phyloP scores from a whole-genome alignment of 2,888 invertebrate species.

The Alcis repandata region DNA sequence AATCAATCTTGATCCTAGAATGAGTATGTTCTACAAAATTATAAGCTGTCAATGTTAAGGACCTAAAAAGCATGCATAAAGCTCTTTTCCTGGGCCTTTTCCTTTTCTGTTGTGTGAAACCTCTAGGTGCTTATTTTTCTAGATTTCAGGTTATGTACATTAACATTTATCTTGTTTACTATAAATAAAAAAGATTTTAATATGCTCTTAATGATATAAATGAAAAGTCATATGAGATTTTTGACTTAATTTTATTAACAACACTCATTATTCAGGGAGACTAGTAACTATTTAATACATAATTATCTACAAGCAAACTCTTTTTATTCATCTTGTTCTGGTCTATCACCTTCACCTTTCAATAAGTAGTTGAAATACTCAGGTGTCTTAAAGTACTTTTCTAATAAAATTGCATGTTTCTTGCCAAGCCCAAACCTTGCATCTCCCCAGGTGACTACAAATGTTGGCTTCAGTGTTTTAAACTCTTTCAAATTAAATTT shows the following conservation, averaged over 20 bases:
- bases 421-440: constrained; percentile 73
- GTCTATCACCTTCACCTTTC: constrained; percentile 57
- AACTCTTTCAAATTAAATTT: constrained; percentile 74
- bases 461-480: constrained; percentile 67
- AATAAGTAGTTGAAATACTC: constrained; percentile 74
- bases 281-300: neutral
- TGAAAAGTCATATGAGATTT: no score
- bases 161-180: no score
- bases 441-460: constrained; percentile 75
- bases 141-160: no score
- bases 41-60: no score
- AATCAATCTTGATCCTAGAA: no score
- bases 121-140: no score
- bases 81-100: no score
- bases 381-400: constrained; percentile 77
- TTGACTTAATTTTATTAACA: neutral
- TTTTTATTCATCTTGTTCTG: constrained; percentile 33
- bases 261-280: neutral
- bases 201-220: no score
- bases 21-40: no score
- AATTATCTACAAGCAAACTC: neutral
- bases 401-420: constrained; percentile 75
- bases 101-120: no score
- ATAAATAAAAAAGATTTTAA: no score
- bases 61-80: no score